Percentiles rank a stretch among this genome's conserved stretches.
Conservation (phyloP, 2,113 vertebrate genomes). For the Cyprinodon brontotheroides region DNA sequence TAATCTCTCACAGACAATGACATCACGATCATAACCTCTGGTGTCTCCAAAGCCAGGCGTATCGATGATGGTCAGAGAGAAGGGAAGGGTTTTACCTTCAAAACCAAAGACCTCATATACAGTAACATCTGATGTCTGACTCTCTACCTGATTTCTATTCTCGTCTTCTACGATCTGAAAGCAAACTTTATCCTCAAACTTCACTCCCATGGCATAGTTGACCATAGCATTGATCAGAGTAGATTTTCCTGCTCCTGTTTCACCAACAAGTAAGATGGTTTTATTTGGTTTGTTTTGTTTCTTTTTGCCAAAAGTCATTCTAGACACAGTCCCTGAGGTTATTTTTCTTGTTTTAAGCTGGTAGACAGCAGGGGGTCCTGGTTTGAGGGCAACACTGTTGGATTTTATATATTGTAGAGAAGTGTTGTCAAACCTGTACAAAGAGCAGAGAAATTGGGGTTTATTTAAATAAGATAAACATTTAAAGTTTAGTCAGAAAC, state of each 20-base stretch:
- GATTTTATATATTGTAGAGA: not conserved
- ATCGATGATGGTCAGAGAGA: not conserved
- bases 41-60: not conserved
- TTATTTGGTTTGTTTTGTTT: not conserved
- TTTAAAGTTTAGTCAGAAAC: no score
- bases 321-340: not conserved
- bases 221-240: not conserved
- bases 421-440: not conserved
- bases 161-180: constrained; percentile 8
- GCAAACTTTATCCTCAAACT: constrained; percentile 27
- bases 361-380: not conserved
- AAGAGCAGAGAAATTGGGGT: not conserved
- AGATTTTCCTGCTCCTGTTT: constrained; percentile 11
- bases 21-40: not conserved
- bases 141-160: not conserved
- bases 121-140: constrained; percentile 41
- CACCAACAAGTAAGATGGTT: constrained; percentile 29
- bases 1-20: not conserved
- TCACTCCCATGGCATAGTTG: constrained; percentile 14
- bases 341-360: not conserved
- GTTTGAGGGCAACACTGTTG: not conserved
- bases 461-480: no score
- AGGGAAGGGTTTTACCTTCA: not conserved
- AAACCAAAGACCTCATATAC: constrained; percentile 10
- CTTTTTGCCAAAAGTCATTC: constrained; percentile 14